These are phyloP conservation scores for Chamaea fasciata DNA, from an alignment of 2,113 vertebrate species.

Conservation along the genomic window DNA sequence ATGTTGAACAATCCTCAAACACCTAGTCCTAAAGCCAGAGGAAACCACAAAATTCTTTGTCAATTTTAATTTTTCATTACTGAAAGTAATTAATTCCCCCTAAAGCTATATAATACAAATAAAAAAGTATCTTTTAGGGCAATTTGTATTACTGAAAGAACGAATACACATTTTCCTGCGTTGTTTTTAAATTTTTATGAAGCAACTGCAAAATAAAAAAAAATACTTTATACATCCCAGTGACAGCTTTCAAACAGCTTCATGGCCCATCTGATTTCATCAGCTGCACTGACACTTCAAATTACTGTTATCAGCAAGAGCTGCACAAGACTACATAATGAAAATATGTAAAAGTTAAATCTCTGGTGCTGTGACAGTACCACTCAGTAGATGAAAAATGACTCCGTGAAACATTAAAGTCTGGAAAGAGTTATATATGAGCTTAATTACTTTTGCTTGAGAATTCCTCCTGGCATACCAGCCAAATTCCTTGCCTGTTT, in stretches of 20 bases:
- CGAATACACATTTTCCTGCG: background rate
- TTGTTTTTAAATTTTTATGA: background rate
- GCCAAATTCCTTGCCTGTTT: background rate
- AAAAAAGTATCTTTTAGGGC: background rate
- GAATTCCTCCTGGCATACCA: background rate
- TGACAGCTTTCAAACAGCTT: constrained; percentile 35
- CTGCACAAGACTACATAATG: constrained; percentile 14
- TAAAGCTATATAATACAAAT: background rate
- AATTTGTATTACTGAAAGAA: background rate
- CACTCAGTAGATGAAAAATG: constrained; percentile 15
- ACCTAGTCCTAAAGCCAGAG: background rate
- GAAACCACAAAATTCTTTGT: background rate
- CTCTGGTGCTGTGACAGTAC: background rate
- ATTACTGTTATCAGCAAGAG: constrained; percentile 10
- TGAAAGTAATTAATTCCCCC: background rate
- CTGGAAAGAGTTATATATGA: background rate
- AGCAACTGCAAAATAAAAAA: background rate
- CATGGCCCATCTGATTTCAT: constrained; percentile 46
- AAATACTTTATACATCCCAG: background rate
- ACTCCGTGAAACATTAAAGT: background rate
- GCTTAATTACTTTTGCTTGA: background rate
- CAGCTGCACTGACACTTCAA: constrained; percentile 36
- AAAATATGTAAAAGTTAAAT: constrained; percentile 30
- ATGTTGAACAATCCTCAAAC: background rate
- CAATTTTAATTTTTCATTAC: background rate